phyloP scores from a whole-genome alignment of 2,797 vertebrate genomes.

The Decapterus maruadsi region DNA sequence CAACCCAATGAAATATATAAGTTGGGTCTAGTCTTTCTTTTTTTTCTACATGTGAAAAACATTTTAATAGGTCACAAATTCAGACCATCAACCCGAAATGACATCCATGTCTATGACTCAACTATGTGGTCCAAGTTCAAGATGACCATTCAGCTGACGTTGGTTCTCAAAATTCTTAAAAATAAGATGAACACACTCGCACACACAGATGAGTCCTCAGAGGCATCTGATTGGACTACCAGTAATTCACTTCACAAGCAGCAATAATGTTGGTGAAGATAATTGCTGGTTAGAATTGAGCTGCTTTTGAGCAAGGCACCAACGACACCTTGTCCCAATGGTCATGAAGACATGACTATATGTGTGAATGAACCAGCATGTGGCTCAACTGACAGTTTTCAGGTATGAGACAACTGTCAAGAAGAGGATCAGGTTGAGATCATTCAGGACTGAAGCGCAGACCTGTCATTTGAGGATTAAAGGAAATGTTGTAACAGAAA shows the following conservation, averaged over 20 bases:
- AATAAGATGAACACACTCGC: not conserved
- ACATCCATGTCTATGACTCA: not conserved
- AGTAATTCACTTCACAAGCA: not conserved
- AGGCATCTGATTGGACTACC: not conserved
- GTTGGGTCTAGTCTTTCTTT: too few species aligned
- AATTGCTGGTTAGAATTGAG: not conserved
- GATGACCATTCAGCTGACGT: not conserved
- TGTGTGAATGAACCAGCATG: not conserved
- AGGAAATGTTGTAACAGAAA: not conserved
- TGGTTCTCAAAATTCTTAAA: not conserved
- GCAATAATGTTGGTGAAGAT: not conserved
- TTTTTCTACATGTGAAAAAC: too few species aligned
- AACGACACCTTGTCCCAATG: not conserved
- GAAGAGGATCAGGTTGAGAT: not conserved
- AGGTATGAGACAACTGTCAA: not conserved
- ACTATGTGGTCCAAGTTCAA: not conserved
- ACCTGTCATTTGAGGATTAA: not conserved
- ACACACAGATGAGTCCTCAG: not conserved
- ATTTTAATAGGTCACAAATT: not conserved
- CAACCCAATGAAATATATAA: too few species aligned
- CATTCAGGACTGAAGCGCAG: not conserved
- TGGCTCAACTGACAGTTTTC: not conserved
- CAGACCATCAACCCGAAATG: not conserved
- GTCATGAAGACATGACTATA: not conserved
- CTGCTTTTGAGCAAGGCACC: constrained; percentile 6